A percentile compares a stretch with the other conserved stretches of the same genome.
phyloP scores from a whole-genome alignment of 1,140 invertebrate species.

The Rhyacophila brunnea region DNA sequence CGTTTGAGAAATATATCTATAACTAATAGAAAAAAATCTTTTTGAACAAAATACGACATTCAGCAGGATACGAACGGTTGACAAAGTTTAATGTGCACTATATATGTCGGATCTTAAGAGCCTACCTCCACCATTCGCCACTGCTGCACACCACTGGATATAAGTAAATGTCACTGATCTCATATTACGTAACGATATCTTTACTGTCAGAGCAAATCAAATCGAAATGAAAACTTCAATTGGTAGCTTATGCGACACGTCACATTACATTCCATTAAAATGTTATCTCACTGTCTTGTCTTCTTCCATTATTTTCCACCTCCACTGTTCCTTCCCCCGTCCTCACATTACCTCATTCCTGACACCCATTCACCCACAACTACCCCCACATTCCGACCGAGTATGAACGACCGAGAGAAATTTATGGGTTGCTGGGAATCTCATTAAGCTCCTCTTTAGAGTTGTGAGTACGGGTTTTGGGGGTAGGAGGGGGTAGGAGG shows the following conservation, averaged over 20 bases:
- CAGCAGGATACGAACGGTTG: no score
- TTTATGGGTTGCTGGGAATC: slow-evolving; percentile 37
- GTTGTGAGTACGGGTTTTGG: not conserved
- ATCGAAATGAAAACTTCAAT: not conserved
- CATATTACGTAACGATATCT: not conserved
- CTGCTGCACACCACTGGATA: no score
- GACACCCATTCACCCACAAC: not conserved
- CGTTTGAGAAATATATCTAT: no score
- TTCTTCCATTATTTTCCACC: slow-evolving; percentile 30
- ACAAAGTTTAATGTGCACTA: no score
- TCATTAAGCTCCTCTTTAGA: slow-evolving; percentile 36
- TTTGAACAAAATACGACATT: no score
- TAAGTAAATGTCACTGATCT: no score
- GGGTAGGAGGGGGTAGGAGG: not conserved
- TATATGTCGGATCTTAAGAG: no score
- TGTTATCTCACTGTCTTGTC: slow-evolving; percentile 35
- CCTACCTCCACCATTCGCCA: no score
- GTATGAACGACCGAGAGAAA: slow-evolving; percentile 31
- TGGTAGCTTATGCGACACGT: slow-evolving; percentile 10
- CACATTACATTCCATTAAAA: slow-evolving; percentile 36
- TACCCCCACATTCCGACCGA: slow-evolving; percentile 18
- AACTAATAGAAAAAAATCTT: no score
- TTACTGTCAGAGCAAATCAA: slow-evolving; percentile 1
- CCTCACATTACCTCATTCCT: slow-evolving; percentile 2
- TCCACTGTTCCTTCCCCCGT: slow-evolving; percentile 8